Base-by-base conservation (phyloP, 1,140 invertebrate genomes). In the Procambarus virginalis region DNA sequence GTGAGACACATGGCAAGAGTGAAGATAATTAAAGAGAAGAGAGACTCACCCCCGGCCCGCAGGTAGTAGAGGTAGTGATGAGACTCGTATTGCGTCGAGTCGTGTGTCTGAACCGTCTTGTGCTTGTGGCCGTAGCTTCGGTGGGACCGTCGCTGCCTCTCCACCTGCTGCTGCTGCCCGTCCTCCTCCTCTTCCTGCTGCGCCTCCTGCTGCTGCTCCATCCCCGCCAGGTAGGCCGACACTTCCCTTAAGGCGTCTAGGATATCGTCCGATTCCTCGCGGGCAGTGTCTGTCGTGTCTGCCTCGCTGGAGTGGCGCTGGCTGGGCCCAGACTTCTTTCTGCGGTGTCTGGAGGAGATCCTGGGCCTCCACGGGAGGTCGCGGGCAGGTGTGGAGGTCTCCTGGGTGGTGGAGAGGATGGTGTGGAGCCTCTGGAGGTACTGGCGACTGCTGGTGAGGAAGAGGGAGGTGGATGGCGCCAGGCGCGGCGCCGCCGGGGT, bases 381-480 rank as follows among this genome's bases (percentile, higher is more conserved):
- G 9, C 22, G 49, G 49, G 46, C 34, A 0, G 78, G 55, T 46
- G 78, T n/a, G n/a, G 22, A 20, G 49, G 48, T 49, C 55, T 80
- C 49, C n/a, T 9, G 20, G 10, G 78, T 22, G 78, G 78, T 80
- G 22, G 78, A 51, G 8, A 80, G 49, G 20, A 80, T 80, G 6
- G 78, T 80, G 22, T 80, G 78, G 55, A 80, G 78, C 8, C 78
- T n/a, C 78, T 80, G 46, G 14, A 80, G 49, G 51, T 80, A 55
- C 49, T n/a, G 49, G n/a, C 78, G 78, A 46, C 78, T 80, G 78
- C 78, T 58, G 78, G 78, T 58, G 8, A 80, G 78, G 49, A 80
- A 80, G 49, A 80, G 46, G 12, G 78, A 34, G 49, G 78, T 80
- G 20, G 78, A 80, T 12, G 78, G 78, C 8, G 78, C 48, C 10